Evolutionary conservation across 2,888 invertebrate species (phyloP).

Genomic region (Beris morrisii): DNA sequence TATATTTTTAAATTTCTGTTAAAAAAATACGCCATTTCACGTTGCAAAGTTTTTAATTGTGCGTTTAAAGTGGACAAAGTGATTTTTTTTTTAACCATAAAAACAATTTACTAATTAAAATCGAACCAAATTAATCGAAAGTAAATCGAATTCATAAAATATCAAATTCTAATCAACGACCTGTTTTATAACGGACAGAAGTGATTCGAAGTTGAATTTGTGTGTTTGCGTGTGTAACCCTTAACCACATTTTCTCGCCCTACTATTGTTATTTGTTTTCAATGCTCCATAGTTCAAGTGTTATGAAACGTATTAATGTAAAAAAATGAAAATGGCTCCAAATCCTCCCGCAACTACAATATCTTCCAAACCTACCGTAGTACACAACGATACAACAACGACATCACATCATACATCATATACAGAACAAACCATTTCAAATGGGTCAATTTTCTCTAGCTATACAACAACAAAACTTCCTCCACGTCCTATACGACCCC

Average conservation of each 20-base stretch:
- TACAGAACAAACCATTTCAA: not conserved
- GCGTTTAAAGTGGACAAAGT: not conserved
- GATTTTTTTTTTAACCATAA: not conserved
- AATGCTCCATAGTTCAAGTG: constrained; percentile 11
- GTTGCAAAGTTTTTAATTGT: too few relatives aligned
- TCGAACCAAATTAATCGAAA: constrained; percentile 10
- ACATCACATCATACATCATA: not conserved
- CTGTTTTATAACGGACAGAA: constrained; percentile 21
- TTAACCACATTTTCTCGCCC: not conserved
- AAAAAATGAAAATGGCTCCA: constrained; percentile 40
- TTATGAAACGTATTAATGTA: not conserved
- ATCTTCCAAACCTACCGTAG: constrained; percentile 14
- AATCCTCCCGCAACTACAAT: constrained; percentile 41
- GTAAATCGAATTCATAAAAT: constrained; percentile 12
- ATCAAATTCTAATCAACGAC: constrained; percentile 21
- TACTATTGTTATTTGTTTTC: constrained; percentile 12
- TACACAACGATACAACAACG: not conserved
- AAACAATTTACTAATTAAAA: constrained; percentile 2
- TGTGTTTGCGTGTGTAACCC: constrained; percentile 8
- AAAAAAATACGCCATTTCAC: not conserved
- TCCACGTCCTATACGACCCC: constrained; percentile 39
- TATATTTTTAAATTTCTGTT: not conserved
- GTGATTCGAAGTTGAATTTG: constrained; percentile 16
- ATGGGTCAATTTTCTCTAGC: not conserved
- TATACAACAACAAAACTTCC: constrained; percentile 43